A percentile compares a stretch with the other conserved stretches of the same genome.
These are phyloP conservation scores for Drosophila miranda DNA, from an alignment of 1,140 invertebrate genomes.

Conservation along the genomic window DNA sequence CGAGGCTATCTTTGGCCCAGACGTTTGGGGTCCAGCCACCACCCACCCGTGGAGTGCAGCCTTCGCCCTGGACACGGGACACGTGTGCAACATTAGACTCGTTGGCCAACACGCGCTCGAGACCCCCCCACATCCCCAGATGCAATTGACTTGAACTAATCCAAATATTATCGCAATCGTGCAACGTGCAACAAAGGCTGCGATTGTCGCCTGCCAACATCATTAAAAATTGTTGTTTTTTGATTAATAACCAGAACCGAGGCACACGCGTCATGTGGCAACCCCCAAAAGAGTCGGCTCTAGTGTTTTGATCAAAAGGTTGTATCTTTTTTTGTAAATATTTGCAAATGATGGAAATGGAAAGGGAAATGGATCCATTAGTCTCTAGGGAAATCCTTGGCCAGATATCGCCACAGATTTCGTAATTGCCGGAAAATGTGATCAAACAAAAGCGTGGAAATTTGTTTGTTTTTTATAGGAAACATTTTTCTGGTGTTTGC, in stretches of 20 bases:
- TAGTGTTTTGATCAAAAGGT: slow-evolving; percentile 57
- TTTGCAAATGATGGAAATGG: slow-evolving; percentile 58
- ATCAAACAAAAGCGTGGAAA: slow-evolving; percentile 17
- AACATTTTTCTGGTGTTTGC: slow-evolving; percentile 50
- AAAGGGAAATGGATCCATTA: slow-evolving; percentile 53
- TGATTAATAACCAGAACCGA: slow-evolving; percentile 71
- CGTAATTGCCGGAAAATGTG: slow-evolving; percentile 45
- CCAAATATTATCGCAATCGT: slow-evolving; percentile 76
- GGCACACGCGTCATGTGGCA: slow-evolving; percentile 23
- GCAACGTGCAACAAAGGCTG: slow-evolving; percentile 51
- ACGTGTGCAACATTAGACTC: slow-evolving; percentile 79
- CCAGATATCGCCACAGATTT: slow-evolving; percentile 50
- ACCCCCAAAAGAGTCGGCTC: slow-evolving; percentile 19
- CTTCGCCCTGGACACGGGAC: slow-evolving; percentile 25
- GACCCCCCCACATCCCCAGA: slow-evolving; percentile 37
- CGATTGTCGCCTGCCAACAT: slow-evolving; percentile 65
- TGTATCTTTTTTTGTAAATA: slow-evolving; percentile 48
- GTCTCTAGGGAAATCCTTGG: slow-evolving; percentile 36
- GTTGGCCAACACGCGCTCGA: slow-evolving; percentile 62
- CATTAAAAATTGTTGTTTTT: slow-evolving; percentile 76
- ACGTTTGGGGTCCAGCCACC: too few relatives aligned
- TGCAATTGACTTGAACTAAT: slow-evolving; percentile 81
- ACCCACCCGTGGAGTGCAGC: slow-evolving; percentile 51
- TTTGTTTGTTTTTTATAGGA: slow-evolving; percentile 26
- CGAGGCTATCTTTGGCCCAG: slow-evolving; percentile 52